A percentile compares a stretch with the other conserved stretches of the same genome.
Conservation (phyloP, 2,888 invertebrate species). For the Nomada fucata region DNA sequence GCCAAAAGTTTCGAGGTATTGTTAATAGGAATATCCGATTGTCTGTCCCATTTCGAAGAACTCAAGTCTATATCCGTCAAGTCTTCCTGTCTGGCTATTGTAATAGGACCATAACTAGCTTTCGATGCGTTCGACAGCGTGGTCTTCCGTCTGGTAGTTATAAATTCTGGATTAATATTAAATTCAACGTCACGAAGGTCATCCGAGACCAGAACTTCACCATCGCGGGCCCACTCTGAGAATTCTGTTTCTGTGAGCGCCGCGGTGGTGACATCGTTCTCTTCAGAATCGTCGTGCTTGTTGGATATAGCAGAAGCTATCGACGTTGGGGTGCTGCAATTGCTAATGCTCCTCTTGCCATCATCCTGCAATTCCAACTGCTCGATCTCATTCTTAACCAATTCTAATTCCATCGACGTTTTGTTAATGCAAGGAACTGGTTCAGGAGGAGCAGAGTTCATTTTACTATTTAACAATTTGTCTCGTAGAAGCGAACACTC, state of each 20-base stretch:
- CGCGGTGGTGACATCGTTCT: conserved; percentile 89
- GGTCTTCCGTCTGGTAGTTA: conserved; percentile 75
- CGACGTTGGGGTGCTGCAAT: conserved; percentile 86
- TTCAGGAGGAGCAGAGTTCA: neutral
- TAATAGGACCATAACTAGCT: conserved; percentile 54
- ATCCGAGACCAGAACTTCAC: conserved; percentile 88
- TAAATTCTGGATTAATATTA: conserved; percentile 85
- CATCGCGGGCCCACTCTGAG: conserved; percentile 95
- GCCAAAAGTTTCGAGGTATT: conserved; percentile 80
- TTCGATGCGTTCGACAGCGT: conserved; percentile 39
- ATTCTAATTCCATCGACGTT: conserved; percentile 72
- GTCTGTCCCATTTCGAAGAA: conserved; percentile 75
- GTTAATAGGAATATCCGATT: conserved; percentile 70
- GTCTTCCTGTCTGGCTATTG: conserved; percentile 81
- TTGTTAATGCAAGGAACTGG: conserved; percentile 3
- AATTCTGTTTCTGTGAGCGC: conserved; percentile 93
- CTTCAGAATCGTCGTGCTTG: conserved; percentile 86
- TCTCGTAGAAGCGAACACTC: conserved; percentile 72
- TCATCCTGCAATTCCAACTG: conserved; percentile 77
- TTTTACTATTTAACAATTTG: conserved; percentile 9
- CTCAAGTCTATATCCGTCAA: conserved; percentile 81
- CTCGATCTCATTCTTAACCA: conserved; percentile 78
- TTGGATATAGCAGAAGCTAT: conserved; percentile 75
- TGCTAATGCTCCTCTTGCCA: conserved; percentile 78
- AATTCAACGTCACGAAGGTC: conserved; percentile 89